Evolutionary conservation across 2,797 vertebrate species (phyloP).

Genomic region (Silurus lanzhouensis): DNA sequence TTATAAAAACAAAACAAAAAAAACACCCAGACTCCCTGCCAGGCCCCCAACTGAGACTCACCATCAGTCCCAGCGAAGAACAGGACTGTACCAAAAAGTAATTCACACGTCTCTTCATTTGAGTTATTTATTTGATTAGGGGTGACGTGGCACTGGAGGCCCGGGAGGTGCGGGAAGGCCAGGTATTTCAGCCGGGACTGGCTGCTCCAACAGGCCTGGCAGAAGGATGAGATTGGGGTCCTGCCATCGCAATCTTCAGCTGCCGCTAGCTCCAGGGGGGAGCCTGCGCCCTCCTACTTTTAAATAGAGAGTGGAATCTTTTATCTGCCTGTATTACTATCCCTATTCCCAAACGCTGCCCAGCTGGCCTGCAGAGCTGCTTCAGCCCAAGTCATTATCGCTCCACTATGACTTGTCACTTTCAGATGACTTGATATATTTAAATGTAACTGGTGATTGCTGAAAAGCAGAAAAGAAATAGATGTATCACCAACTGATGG

Average conservation of each 20-base stretch:
- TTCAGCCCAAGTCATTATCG: slow-evolving; percentile 88
- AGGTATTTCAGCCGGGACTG: slow-evolving; percentile 65
- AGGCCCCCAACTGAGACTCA: slow-evolving; percentile 69
- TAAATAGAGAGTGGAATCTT: slow-evolving; percentile 60
- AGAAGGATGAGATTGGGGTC: slow-evolving; percentile 67
- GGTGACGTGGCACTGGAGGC: slow-evolving; percentile 58
- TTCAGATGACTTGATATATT: slow-evolving; percentile 78
- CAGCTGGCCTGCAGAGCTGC: slow-evolving; percentile 74
- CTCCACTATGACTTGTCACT: slow-evolving; percentile 73
- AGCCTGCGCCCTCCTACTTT: slow-evolving; percentile 58
- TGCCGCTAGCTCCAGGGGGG: slow-evolving; percentile 65
- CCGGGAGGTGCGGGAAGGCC: slow-evolving; percentile 57
- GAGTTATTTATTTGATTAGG: slow-evolving; percentile 84
- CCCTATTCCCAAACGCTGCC: slow-evolving; percentile 71
- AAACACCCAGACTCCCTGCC: slow-evolving; percentile 65
- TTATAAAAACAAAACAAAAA: slow-evolving; percentile 5
- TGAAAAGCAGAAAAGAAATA: slow-evolving; percentile 58
- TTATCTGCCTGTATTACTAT: slow-evolving; percentile 58
- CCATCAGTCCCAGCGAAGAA: slow-evolving; percentile 65
- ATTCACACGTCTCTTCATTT: slow-evolving; percentile 83
- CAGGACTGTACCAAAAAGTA: slow-evolving; percentile 72
- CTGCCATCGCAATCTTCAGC: slow-evolving; percentile 75
- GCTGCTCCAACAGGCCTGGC: slow-evolving; percentile 69
- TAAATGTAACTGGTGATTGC: slow-evolving; percentile 79
- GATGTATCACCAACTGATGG: slow-evolving; percentile 59